Evolutionary conservation across 2,113 vertebrate genomes (phyloP).

Genomic region (Enhydra lutris): DNA sequence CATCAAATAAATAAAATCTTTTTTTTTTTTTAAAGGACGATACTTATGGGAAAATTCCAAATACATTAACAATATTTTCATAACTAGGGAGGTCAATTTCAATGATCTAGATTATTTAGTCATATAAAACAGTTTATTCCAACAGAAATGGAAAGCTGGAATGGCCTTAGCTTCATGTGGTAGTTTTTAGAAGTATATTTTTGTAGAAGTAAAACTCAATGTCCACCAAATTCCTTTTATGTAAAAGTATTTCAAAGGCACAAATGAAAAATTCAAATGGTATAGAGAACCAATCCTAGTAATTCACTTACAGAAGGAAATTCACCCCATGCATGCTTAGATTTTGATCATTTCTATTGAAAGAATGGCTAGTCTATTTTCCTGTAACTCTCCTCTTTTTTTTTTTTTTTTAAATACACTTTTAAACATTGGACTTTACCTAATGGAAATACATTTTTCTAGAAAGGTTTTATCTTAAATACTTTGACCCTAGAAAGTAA

Average conservation of each 20-base stretch:
- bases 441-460: slow-evolving; percentile 6
- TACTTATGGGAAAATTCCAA: neutral
- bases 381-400: neutral
- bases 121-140: neutral
- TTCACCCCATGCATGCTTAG: neutral
- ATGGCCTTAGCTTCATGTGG: neutral
- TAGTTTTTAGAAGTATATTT: neutral
- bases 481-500: slow-evolving; percentile 14
- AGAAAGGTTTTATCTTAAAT: slow-evolving; percentile 39
- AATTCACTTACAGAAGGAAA: neutral
- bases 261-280: neutral
- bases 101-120: neutral
- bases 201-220: neutral
- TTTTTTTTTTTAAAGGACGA: neutral
- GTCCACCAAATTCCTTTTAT: neutral
- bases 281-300: neutral
- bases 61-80: neutral
- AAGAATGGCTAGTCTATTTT: neutral
- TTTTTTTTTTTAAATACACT: neutral
- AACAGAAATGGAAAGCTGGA: neutral
- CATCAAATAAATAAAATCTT: too few species aligned
- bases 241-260: neutral
- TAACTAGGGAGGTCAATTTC: neutral
- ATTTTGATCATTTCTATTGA: slow-evolving; percentile 20
- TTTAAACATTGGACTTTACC: neutral